These are phyloP conservation scores for Coryphaenoides rupestris DNA, from an alignment of 2,113 vertebrate species.

Conservation along the genomic window DNA sequence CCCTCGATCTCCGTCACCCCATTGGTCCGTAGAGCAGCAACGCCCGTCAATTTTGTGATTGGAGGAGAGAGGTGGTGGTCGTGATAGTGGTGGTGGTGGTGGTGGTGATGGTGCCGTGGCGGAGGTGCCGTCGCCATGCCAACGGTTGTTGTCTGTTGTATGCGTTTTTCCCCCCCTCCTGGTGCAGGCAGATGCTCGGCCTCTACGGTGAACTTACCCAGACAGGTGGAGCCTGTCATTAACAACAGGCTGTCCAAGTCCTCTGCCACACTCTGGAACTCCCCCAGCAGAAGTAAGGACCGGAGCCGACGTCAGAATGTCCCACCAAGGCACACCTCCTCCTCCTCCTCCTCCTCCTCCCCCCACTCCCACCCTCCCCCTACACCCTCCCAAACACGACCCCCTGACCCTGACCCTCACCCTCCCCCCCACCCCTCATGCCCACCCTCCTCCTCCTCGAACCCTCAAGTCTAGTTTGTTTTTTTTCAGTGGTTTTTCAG, in stretches of 20 bases:
- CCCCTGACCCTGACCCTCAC: conserved; percentile 10
- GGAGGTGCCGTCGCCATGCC: conserved; percentile 41
- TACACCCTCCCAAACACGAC: too few species aligned
- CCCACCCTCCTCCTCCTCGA: conserved; percentile 28
- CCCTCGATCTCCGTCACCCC: neutral
- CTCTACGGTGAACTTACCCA: conserved; percentile 95
- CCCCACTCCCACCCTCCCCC: conserved; percentile 19
- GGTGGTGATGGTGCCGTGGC: too few species aligned
- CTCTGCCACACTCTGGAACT: conserved; percentile 97
- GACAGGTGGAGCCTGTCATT: conserved; percentile 96
- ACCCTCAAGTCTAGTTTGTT: conserved; percentile 33
- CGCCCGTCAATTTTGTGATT: too few species aligned
- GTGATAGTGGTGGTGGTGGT: too few species aligned
- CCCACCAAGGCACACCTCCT: conserved; percentile 38
- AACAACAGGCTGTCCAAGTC: conserved; percentile 98
- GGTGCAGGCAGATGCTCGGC: conserved; percentile 96
- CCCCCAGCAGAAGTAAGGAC: conserved; percentile 97
- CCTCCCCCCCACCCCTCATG: conserved; percentile 15
- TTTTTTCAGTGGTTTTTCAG: conserved; percentile 3
- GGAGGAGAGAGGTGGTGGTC: too few species aligned
- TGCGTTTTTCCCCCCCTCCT: conserved; percentile 83
- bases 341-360: conserved; percentile 15
- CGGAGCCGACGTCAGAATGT: conserved; percentile 60
- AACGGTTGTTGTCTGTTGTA: conserved; percentile 75
- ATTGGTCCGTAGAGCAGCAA: neutral